Conservation (phyloP, 1,140 invertebrate species). For the Temnothorax nylanderi region DNA sequence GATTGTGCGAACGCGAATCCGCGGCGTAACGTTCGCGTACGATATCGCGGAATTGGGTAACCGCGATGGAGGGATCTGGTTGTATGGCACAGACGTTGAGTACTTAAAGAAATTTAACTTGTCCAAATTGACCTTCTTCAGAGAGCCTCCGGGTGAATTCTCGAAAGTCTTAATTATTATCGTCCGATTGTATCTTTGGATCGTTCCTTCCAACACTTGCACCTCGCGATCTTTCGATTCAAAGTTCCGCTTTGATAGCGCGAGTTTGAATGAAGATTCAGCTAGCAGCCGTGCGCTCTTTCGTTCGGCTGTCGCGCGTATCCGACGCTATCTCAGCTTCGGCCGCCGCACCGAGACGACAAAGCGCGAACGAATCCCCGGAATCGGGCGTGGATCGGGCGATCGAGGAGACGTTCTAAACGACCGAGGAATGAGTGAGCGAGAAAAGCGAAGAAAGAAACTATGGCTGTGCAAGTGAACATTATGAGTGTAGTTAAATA, state of each 20-base stretch:
- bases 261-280: neutral
- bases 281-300: neutral
- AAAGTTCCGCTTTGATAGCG: neutral
- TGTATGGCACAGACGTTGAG: neutral
- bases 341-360: neutral
- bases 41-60: neutral
- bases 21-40: neutral
- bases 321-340: neutral
- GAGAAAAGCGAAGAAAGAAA: constrained; percentile 78
- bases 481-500: constrained; percentile 84
- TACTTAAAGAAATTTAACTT: constrained; percentile 44
- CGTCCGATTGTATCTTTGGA: neutral
- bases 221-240: neutral
- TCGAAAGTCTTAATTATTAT: neutral
- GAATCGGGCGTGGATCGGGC: constrained; percentile 5
- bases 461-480: constrained; percentile 85
- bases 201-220: neutral
- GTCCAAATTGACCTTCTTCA: neutral
- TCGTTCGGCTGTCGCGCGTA: neutral
- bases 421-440: constrained; percentile 24
- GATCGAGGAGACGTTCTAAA: constrained; percentile 43
- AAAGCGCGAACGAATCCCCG: neutral
- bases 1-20: no score
- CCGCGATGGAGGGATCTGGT: neutral
- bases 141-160: neutral